A percentile compares a stretch with the other conserved stretches of the same genome.
Conservation (phyloP, 1,140 invertebrate genomes). For the Diploscapter pachys region DNA sequence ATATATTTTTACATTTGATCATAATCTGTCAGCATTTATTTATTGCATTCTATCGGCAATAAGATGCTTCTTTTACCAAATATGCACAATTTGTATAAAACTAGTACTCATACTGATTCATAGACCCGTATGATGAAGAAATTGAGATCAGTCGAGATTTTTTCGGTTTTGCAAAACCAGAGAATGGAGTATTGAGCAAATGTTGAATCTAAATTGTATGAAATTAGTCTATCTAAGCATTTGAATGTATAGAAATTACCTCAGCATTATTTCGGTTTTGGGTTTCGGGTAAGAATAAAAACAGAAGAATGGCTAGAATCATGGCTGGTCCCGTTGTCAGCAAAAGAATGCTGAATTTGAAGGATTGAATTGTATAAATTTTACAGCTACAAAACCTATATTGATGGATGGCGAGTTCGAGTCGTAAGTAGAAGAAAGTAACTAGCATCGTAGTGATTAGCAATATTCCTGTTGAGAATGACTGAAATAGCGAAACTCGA, state of each 20-base stretch:
- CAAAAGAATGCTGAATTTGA: slow-evolving; percentile 21
- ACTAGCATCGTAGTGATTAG: slow-evolving; percentile 33
- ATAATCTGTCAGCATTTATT: too few relatives aligned
- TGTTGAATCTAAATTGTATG: too few relatives aligned
- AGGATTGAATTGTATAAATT: neutral
- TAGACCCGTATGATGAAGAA: too few relatives aligned
- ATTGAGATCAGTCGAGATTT: too few relatives aligned
- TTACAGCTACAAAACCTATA: slow-evolving; percentile 27
- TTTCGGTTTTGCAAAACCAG: too few relatives aligned
- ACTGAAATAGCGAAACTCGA: slow-evolving; percentile 31
- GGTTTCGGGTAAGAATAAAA: slow-evolving; percentile 39
- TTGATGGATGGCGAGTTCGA: slow-evolving; percentile 26
- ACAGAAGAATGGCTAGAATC: slow-evolving; percentile 31
- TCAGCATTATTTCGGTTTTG: slow-evolving; percentile 27
- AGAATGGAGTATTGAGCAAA: too few relatives aligned
- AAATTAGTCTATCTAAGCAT: too few relatives aligned
- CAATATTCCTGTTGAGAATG: slow-evolving; percentile 38
- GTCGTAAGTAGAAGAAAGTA: slow-evolving; percentile 35
- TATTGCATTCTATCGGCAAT: too few relatives aligned
- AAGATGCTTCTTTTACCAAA: too few relatives aligned
- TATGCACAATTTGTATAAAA: too few relatives aligned
- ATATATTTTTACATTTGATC: too few relatives aligned
- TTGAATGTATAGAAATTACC: slow-evolving; percentile 1
- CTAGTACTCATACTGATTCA: too few relatives aligned
- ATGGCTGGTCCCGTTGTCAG: slow-evolving; percentile 33